phyloP scores from a whole-genome alignment of 2,113 vertebrate genomes.

The Gavia stellata region DNA sequence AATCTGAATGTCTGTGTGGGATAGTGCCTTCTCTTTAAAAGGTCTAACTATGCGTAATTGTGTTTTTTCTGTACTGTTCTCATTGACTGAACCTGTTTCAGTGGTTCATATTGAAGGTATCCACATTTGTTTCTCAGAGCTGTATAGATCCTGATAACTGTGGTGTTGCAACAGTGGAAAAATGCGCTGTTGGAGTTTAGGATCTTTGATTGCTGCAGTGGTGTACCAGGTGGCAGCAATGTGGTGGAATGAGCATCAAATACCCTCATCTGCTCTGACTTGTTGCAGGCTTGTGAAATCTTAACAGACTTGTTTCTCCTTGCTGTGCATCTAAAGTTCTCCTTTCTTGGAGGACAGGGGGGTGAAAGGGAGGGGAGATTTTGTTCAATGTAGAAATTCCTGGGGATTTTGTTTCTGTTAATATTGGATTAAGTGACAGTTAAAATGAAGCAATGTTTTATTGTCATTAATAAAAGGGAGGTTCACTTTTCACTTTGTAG shows the following conservation, averaged over 20 bases:
- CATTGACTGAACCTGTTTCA: neutral
- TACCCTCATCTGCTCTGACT: neutral
- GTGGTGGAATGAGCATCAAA: neutral
- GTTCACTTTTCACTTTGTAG: neutral
- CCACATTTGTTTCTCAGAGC: neutral
- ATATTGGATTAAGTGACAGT: neutral
- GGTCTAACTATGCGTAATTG: rapidly evolving
- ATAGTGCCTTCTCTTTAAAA: neutral
- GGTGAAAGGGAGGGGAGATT: neutral
- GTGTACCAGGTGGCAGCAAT: neutral
- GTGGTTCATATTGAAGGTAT: neutral
- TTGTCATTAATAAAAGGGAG: neutral
- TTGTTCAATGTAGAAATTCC: neutral
- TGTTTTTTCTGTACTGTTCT: neutral
- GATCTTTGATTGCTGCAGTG: neutral
- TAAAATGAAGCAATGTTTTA: neutral
- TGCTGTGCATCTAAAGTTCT: neutral
- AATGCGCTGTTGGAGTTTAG: rapidly evolving
- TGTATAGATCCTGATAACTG: neutral
- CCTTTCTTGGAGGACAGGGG: rapidly evolving
- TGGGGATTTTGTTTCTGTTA: neutral
- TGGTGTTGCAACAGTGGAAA: neutral
- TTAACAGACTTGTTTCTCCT: neutral
- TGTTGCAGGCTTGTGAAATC: neutral
- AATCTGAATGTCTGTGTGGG: neutral